Conservation (phyloP, 1,140 invertebrate genomes). For the Drosophila setifemur region DNA sequence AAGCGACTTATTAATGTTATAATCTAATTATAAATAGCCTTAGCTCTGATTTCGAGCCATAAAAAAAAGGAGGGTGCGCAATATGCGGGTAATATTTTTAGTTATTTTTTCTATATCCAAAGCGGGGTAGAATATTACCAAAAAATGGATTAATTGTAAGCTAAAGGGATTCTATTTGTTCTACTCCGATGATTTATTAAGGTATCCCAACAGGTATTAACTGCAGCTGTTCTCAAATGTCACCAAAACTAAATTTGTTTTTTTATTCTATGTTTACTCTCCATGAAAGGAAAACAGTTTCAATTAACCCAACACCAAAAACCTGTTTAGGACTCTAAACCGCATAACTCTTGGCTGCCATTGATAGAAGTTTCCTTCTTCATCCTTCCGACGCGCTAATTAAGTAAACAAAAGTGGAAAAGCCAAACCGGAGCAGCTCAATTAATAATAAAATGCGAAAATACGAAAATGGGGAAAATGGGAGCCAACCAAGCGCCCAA, state of each 20-base stretch:
- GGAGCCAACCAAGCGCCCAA: conserved; percentile 5
- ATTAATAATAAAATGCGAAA: conserved; percentile 71
- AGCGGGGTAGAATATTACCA: conserved; percentile 42
- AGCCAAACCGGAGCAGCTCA: conserved; percentile 59
- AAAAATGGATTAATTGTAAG: conserved; percentile 61
- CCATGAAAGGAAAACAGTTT: conserved; percentile 49
- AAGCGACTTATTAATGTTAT: conserved; percentile 78
- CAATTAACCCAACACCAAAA: conserved; percentile 60
- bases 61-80: conserved; percentile 60
- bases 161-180: conserved; percentile 35
- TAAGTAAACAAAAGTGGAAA: conserved; percentile 68
- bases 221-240: conserved; percentile 31
- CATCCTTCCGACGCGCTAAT: conserved; percentile 50
- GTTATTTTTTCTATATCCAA: conserved; percentile 8
- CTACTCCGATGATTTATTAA: conserved; percentile 21
- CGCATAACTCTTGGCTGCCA: conserved; percentile 4
- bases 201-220: conserved; percentile 29
- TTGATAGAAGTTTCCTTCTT: conserved; percentile 19
- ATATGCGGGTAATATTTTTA: conserved; percentile 39
- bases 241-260: background rate
- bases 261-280: background rate
- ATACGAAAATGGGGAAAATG: conserved; percentile 26
- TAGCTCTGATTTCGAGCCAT: conserved; percentile 36
- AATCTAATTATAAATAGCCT: conserved; percentile 74
- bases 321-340: conserved; percentile 5